Evolutionary conservation across 2,888 invertebrate genomes (phyloP), one percentile per base, ranked within the genome.

Genomic region (Labia minor): DNA sequence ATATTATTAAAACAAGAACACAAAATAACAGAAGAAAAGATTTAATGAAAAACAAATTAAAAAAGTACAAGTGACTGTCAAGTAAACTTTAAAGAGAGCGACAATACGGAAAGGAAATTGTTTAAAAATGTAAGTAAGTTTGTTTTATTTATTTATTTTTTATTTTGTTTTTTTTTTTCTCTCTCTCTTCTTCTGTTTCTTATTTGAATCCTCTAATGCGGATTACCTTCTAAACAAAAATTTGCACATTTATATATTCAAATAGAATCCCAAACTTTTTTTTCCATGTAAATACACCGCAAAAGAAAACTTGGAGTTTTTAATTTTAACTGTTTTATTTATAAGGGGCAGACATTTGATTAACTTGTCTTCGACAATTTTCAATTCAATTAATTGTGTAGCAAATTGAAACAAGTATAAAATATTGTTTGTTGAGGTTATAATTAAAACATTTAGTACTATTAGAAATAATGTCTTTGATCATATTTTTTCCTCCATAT

Each of bases 1-100:
- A 26, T 26, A 26, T 26, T 26, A 26, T 26, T 26, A 26, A 26
- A 26, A 26, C 26, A 26, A 26, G 26, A 26, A 26, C 8, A 26
- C 3, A 49, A 49, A n/a, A n/a, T n/a, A 10, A 11, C 3, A 49
- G 49, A 49, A 49, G 49, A 49, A 49, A 49, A 49, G 49, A 49
- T 49, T 49, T 49, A 49, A 49, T 49, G 49, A 49, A 49, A 49
- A 49, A 49, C 49, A 49, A 49, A 49, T 49, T 49, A 49, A 49
- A 49, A 49, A 49, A 49, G 49, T 49, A 49, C 49, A 49, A 49
- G 14, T 49, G 49, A 49, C 49, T 49, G 49, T 14, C 49, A 49
- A 16, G 16, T n/a, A 10, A 49, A 49, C 49, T 49, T 49, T 49
- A 49, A 49, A 49, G 16, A n/a, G 49, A n/a, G 16, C 49, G 49